Base-by-base conservation (phyloP, 2,113 vertebrate genomes). In the Lophochroa leadbeateri region DNA sequence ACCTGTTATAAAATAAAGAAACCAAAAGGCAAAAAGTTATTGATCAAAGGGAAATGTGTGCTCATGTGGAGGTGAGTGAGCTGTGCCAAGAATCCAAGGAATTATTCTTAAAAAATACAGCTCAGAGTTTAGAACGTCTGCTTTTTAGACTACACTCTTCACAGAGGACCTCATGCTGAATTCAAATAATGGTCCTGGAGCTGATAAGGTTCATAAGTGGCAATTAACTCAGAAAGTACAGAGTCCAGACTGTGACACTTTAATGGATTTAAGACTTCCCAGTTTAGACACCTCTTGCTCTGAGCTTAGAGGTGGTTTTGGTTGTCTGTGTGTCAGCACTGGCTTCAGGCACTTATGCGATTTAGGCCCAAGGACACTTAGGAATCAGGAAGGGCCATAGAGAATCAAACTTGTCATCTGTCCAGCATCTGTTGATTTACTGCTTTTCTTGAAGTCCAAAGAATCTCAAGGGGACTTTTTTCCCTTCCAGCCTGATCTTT, bases 401-500 rank as follows among this genome's bases (percentile, higher is more conserved):
- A 98, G 97, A 97, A 96, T 97, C 96, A 90, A 64, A 91, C 84
- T 96, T 97, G 97, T 97, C 97, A 97, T 97, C 95, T 96, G 39
- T 96, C 95, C 95, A 95, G 96, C 91, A 89, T 96, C 96, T 65
- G 95, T 92, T 98, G 98, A 98, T 98, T 97, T 97, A 97, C 91
- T 97, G 94, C 95, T 96, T 98, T 97, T 97, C 93, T 96, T 97
- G 93, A 94, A 96, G 91, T 97, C 95, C 94, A 77, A 87, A 88
- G 68, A 55, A 89, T 97, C 97, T 97, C 97, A 35, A 53, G 96
- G 96, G 96, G 70, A 87, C 93, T 82, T 97, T 86, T 98, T 98
- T 97, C 96, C 95, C 92, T 97, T 97, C 94, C 91, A 98, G 97
- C 94, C 96, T 97, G 94, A 97, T 98, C 97, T 98, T 98, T 98